Base-by-base conservation (phyloP, 2,888 invertebrate genomes). In the Baccha elongata region DNA sequence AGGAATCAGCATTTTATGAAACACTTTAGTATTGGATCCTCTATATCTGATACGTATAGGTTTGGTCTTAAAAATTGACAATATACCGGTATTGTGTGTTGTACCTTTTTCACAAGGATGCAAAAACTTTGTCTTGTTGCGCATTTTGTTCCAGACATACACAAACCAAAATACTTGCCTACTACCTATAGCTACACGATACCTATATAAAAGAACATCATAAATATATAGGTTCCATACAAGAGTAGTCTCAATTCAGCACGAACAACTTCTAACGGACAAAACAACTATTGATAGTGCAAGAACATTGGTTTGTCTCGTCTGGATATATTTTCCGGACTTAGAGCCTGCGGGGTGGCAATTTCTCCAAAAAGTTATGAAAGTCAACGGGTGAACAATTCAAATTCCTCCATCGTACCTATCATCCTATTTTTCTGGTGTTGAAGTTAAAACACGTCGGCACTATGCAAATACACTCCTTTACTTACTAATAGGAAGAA, bases 331-430 rank as follows among this genome's bases (percentile, higher is more conserved):
- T n/a, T n/a, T 32, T 42, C 8, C 5, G 2, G 26, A 37, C 29
- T 17, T 42, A n/a, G 40, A 21, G 46, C 3, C 21, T 13, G 0
- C 10, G 15, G 62, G 62, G 48, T 71, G 58, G 62, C 50, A 68
- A 68, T 62, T 68, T 48, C 32, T 52, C 67, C 15, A 55, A 76
- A 83, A 76, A 76, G 55, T 78, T 83, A 64, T 78, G 50, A 46
- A 83, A 83, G 83, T 83, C 76, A 83, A 83, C 72, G 72, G 72
- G 68, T 53, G 78, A 83, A 78, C 78, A 71, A 76, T 71, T 72
- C 72, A 72, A 83, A 76, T 83, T 67, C 78, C 71, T 78, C 72
- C 68, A 60, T 64, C 40, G n/a, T 50, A n/a, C n/a, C n/a, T n/a
- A 23, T 23, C 29, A 8, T 32, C 29, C 26, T 65, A n/a, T n/a